Evolutionary conservation across 2,888 invertebrate species (phyloP), one percentile per base, ranked within the genome.

Genomic region (Gastrophysa polygoni): DNA sequence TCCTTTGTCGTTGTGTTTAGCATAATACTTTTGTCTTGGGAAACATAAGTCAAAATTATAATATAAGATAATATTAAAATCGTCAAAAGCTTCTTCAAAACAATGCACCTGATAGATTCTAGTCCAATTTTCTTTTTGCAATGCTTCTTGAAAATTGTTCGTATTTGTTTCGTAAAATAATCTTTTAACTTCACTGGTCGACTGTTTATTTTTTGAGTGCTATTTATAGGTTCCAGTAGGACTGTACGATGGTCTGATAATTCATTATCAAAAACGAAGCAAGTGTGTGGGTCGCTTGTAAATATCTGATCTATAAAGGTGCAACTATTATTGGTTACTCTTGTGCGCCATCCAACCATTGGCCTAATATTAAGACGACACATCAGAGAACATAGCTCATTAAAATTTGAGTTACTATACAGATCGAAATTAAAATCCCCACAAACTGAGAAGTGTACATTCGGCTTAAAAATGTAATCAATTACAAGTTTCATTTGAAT

Each of bases 271-370:
- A 43, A 16, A 43, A 43, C 43, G 11, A 43, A 43, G 43, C 43
- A 43, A 16, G n/a, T 43, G 16, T 43, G n/a, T 43, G 43, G 43
- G 43, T 43, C 43, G 11, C 43, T 7, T 43, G n/a, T 43, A 43
- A 43, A 43, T 43, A 43, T 43, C 43, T 43, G 43, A 7, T 43
- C 43, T 14, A 43, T 43, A 43, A 43, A 7, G 43, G 43, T 43
- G 28, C 48, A 20, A 48, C 48, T 48, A 48, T 48, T 8, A 48
- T 48, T 48, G 48, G 48, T 48, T 21, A 18, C 48, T 48, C 48
- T 48, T 48, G 48, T 48, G 48, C 20, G 48, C 48, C 48, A 48
- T 48, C 48, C 48, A 20, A 48, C 48, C 48, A 20, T 48, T 21
- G 48, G 48, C 18, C 48, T 48, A 10, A 48, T 48, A 48, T 48